Percentiles rank a stretch among this genome's conserved stretches.
Evolutionary conservation across 2,888 invertebrate species (phyloP).

Genomic region (Timema cristinae): DNA sequence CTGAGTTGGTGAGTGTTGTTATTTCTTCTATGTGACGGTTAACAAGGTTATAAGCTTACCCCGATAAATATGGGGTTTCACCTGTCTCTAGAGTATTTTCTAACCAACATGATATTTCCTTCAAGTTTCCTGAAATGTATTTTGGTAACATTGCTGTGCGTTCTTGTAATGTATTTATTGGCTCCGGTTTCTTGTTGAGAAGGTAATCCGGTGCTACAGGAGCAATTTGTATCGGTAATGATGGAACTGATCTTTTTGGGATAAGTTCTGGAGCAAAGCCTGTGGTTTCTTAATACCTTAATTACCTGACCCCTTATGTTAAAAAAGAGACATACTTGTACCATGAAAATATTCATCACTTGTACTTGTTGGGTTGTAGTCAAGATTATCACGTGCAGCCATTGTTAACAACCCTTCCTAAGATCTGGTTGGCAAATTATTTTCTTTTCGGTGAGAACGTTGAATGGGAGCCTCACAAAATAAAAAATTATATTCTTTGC

Average conservation of each 20-base stretch:
- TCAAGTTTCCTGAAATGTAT: background rate
- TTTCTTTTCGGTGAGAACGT: background rate
- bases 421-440: background rate
- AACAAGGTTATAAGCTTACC: too few species aligned
- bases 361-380: background rate
- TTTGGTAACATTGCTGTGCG: background rate
- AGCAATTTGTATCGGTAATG: background rate
- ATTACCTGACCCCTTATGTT: background rate
- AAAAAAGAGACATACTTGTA: background rate
- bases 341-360: constrained; percentile 1
- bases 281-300: background rate
- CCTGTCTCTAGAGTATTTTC: background rate
- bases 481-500: background rate
- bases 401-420: background rate
- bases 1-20: too few species aligned
- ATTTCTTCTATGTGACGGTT: too few species aligned
- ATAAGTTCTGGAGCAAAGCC: background rate
- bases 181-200: background rate
- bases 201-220: constrained; percentile 3
- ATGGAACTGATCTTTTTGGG: constrained; percentile 4
- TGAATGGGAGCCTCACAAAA: background rate
- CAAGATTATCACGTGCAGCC: constrained; percentile 4
- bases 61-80: background rate
- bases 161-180: background rate
- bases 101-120: background rate